Evolutionary conservation across 2,888 invertebrate genomes (phyloP).

Genomic region (Pterobdella sp.): DNA sequence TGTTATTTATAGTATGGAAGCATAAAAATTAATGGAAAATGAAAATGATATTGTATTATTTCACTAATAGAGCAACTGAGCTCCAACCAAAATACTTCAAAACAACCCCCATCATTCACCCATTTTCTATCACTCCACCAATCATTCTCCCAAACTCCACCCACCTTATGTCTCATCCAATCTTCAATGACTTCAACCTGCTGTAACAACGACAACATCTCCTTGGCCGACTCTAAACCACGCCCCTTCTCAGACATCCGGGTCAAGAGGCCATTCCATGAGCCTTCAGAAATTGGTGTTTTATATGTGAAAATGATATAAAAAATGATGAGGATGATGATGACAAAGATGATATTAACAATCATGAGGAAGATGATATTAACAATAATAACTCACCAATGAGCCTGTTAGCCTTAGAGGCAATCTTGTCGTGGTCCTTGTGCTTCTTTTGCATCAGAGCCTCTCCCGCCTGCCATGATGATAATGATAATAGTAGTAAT

Average conservation of each 20-base stretch:
- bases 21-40: too few relatives aligned
- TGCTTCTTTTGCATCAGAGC: slow-evolving; percentile 65
- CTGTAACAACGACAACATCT: slow-evolving; percentile 91
- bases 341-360: too few relatives aligned
- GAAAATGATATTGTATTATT: too few relatives aligned
- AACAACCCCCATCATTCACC: too few relatives aligned
- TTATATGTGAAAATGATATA: too few relatives aligned
- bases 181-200: slow-evolving; percentile 88
- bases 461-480: slow-evolving; percentile 55
- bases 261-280: slow-evolving; percentile 69
- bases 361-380: too few relatives aligned
- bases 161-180: slow-evolving; percentile 89
- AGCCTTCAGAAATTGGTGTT: slow-evolving; percentile 40
- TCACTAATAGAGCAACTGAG: too few relatives aligned
- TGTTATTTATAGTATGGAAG: too few relatives aligned
- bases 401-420: slow-evolving; percentile 59
- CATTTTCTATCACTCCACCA: background rate
- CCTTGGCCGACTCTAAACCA: slow-evolving; percentile 90
- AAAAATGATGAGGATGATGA: too few relatives aligned
- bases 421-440: slow-evolving; percentile 64
- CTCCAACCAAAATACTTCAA: too few relatives aligned
- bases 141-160: background rate
- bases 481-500: background rate
- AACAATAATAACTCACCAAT: slow-evolving; percentile 55
- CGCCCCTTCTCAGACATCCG: slow-evolving; percentile 65